Evolutionary conservation across 1,140 invertebrate genomes (phyloP).

Genomic region (Galendromus occidentalis): DNA sequence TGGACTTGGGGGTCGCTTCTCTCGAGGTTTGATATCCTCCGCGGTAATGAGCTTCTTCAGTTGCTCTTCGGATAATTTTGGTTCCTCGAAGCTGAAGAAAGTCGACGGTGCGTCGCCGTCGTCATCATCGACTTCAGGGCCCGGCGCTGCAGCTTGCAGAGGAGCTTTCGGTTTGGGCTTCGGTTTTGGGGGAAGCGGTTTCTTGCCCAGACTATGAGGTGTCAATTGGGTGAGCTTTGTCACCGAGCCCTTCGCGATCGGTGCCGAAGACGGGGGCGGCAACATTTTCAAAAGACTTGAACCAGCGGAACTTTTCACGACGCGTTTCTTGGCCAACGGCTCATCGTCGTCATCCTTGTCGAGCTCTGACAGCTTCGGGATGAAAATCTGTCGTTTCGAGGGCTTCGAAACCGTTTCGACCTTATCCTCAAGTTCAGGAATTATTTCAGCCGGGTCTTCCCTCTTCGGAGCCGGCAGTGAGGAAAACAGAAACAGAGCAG

Average conservation of each 20-base stretch:
- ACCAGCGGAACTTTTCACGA: background rate
- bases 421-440: background rate
- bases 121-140: background rate
- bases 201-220: background rate
- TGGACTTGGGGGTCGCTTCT: background rate
- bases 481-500: background rate
- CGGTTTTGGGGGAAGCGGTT: background rate
- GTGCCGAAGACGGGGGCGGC: background rate
- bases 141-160: no score
- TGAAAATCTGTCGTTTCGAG: background rate
- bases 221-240: background rate
- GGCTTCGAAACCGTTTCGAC: background rate
- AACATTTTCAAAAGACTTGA: background rate
- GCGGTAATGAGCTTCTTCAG: background rate
- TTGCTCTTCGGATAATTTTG: background rate
- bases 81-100: slow-evolving; percentile 8
- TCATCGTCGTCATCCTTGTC: background rate
- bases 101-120: background rate
- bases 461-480: background rate
- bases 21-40: background rate
- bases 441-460: no score
- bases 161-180: no score
- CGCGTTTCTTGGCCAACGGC: background rate
- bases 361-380: background rate
- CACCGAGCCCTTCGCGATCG: background rate